Conservation (phyloP, 2,113 vertebrate species). For the Mus spicilegus region DNA sequence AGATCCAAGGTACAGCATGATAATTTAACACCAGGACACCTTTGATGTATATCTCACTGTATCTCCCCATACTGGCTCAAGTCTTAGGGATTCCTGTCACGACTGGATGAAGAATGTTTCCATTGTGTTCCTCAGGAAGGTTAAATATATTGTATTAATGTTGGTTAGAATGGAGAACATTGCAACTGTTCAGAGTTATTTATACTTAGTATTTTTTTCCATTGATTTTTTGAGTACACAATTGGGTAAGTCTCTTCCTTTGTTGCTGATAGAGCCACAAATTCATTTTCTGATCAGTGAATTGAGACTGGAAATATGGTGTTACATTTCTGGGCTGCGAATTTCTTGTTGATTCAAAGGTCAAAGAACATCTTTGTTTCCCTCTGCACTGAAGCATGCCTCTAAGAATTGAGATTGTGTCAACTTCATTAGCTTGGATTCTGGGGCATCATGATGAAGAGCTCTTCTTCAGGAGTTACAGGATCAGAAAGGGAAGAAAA, state of each 20-base stretch:
- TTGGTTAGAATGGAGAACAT: not conserved
- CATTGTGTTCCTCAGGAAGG: not conserved
- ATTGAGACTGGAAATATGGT: not conserved
- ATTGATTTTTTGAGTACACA: not conserved
- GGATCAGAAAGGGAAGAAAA: not conserved
- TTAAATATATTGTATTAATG: not conserved
- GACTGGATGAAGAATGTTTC: not conserved
- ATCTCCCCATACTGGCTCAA: not conserved
- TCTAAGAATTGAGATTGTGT: not conserved
- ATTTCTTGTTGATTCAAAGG: not conserved
- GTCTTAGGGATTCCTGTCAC: rapidly evolving
- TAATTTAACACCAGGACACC: rapidly evolving
- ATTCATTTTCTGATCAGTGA: not conserved
- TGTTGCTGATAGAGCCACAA: not conserved
- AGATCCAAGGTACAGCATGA: not conserved
- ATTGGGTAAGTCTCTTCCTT: not conserved
- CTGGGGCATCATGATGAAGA: not conserved
- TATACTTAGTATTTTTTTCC: not conserved
- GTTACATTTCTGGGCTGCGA: not conserved
- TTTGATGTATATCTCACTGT: rapidly evolving
- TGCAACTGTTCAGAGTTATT: not conserved
- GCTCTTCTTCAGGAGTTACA: too few relatives aligned
- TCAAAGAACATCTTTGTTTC: not conserved
- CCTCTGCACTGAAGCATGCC: not conserved
- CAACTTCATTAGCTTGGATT: not conserved